Conservation (phyloP, 2,888 invertebrate species). For the Strigamia maritima region DNA sequence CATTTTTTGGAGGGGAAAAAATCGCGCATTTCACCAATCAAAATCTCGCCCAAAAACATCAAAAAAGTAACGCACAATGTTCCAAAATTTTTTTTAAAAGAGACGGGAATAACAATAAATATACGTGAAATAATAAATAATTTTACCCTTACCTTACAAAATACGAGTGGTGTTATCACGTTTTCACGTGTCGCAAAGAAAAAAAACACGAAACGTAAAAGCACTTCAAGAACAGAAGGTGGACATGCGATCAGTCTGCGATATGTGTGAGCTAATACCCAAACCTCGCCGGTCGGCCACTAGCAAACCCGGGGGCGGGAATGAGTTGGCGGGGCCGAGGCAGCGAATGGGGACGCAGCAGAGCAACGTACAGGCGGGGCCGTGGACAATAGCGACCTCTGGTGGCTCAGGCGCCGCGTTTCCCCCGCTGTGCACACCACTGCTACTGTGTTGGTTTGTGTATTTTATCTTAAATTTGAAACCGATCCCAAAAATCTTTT, state of each 20-base stretch:
- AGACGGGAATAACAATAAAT: neutral
- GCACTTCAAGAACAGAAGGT: neutral
- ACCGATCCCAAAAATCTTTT: neutral
- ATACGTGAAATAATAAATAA: neutral
- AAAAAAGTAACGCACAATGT: no score
- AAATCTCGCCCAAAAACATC: no score
- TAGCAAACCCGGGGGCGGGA: neutral
- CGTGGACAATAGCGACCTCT: slow-evolving; percentile 12
- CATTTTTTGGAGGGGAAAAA: no score
- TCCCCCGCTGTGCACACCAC: slow-evolving; percentile 11
- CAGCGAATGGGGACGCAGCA: slow-evolving; percentile 12
- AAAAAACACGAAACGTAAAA: neutral
- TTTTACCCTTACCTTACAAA: neutral
- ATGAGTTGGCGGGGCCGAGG: slow-evolving; percentile 1
- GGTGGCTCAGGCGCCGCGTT: slow-evolving; percentile 23
- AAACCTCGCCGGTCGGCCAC: slow-evolving; percentile 5
- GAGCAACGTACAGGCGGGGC: slow-evolving; percentile 1
- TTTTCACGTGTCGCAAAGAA: neutral
- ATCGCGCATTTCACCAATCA: no score
- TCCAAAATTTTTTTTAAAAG: neutral
- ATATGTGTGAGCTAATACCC: slow-evolving; percentile 16
- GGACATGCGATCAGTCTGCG: slow-evolving; percentile 12
- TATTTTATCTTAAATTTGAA: neutral
- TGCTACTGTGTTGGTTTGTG: neutral
- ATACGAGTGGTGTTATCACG: neutral